Percentiles rank a stretch among this genome's conserved stretches.
Conservation (phyloP, 2,113 vertebrate species). For the Myiozetetes cayanensis region DNA sequence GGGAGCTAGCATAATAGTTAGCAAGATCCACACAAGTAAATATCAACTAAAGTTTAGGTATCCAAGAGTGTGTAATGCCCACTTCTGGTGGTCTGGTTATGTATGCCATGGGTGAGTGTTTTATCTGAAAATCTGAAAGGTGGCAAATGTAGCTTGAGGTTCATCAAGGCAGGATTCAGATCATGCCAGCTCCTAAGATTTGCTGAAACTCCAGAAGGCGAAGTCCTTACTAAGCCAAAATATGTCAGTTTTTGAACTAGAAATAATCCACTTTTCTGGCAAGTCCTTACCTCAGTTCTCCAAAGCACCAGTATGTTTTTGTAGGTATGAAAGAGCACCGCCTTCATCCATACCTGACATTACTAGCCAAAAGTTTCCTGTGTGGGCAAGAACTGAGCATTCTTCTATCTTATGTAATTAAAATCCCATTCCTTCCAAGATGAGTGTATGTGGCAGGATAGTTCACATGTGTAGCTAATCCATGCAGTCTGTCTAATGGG, state of each 20-base stretch:
- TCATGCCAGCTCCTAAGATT: background rate
- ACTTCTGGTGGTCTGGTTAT: background rate
- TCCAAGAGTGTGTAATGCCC: background rate
- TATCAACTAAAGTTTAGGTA: background rate
- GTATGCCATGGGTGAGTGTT: background rate
- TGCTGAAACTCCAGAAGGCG: background rate
- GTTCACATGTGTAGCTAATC: background rate
- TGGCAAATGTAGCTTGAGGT: background rate
- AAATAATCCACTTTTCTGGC: background rate
- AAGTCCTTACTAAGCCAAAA: background rate
- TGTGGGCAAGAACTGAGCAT: conserved; percentile 35
- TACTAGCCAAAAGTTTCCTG: conserved; percentile 40
- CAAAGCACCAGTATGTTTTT: background rate
- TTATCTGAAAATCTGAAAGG: background rate
- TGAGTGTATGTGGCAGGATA: background rate
- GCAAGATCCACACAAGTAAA: background rate
- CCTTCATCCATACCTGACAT: conserved; percentile 28
- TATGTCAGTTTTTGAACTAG: background rate
- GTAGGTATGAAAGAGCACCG: background rate
- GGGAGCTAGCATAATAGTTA: background rate
- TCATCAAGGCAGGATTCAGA: background rate
- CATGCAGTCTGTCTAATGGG: background rate
- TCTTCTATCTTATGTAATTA: conserved; percentile 33
- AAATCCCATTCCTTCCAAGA: conserved; percentile 11
- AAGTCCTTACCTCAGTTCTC: background rate